Evolutionary conservation across 2,888 invertebrate genomes (phyloP).

Genomic region (Trichopoda pennipes): DNA sequence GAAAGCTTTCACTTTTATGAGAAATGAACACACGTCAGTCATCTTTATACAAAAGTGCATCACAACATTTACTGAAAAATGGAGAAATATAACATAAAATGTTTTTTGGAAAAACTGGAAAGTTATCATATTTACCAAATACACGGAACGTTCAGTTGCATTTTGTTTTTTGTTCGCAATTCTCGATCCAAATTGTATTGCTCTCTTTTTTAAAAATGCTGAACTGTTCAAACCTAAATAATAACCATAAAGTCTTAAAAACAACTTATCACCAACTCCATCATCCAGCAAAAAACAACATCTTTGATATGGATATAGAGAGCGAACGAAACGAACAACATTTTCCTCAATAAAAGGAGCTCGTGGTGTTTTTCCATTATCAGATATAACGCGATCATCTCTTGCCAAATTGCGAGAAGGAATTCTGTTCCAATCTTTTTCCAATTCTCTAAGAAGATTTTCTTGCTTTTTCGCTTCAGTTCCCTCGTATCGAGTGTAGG

Average conservation of each 20-base stretch:
- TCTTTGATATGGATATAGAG: slow-evolving; percentile 85
- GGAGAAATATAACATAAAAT: not conserved
- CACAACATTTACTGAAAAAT: not conserved
- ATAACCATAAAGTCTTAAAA: slow-evolving; percentile 88
- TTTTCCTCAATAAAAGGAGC: slow-evolving; percentile 90
- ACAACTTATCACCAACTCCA: slow-evolving; percentile 96
- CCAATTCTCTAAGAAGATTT: slow-evolving; percentile 84
- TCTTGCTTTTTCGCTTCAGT: slow-evolving; percentile 80
- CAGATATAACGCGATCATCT: slow-evolving; percentile 95
- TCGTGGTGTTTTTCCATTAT: slow-evolving; percentile 92
- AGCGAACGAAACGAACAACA: slow-evolving; percentile 84
- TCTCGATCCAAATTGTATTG: slow-evolving; percentile 97
- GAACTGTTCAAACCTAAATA: slow-evolving; percentile 85
- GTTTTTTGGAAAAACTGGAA: not conserved
- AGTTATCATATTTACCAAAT: slow-evolving; percentile 34
- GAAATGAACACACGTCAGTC: too few species aligned
- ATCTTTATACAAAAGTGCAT: not conserved
- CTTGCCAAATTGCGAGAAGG: slow-evolving; percentile 95
- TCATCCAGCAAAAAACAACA: slow-evolving; percentile 82
- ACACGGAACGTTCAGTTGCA: slow-evolving; percentile 87
- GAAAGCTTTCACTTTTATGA: too few species aligned
- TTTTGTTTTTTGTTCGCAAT: slow-evolving; percentile 96
- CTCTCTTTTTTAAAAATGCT: slow-evolving; percentile 91
- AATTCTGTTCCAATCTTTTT: slow-evolving; percentile 91
- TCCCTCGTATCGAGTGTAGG: slow-evolving; percentile 84